Evolutionary conservation across 2,113 vertebrate genomes (phyloP).

Genomic region (Gadus macrocephalus): DNA sequence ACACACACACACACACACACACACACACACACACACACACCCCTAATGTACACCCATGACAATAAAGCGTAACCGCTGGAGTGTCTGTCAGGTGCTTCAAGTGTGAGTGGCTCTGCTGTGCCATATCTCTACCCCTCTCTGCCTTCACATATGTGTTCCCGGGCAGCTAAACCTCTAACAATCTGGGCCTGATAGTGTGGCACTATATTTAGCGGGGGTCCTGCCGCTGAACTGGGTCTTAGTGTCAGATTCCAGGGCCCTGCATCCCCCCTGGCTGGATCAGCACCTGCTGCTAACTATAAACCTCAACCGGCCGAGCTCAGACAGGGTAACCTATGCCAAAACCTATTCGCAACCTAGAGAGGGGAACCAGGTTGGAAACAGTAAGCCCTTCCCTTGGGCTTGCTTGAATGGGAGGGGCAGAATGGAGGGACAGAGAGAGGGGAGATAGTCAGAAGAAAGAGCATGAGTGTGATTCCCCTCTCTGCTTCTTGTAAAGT

Average conservation of each 20-base stretch:
- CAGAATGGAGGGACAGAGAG: conserved; percentile 32
- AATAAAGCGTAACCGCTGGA: conserved; percentile 5
- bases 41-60: background rate
- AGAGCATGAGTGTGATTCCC: conserved; percentile 38
- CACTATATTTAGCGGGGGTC: conserved; percentile 80
- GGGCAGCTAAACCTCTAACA: conserved; percentile 40
- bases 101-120: conserved; percentile 21
- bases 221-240: conserved; percentile 70
- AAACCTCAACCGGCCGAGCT: conserved; percentile 60
- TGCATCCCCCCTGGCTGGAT: conserved; percentile 65
- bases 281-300: conserved; percentile 82
- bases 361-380: conserved; percentile 54
- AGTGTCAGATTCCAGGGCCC: conserved; percentile 77
- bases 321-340: conserved; percentile 47
- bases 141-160: conserved; percentile 15
- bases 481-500: conserved; percentile 49
- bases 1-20: background rate
- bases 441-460: conserved; percentile 20
- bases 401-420: conserved; percentile 53
- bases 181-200: conserved; percentile 64
- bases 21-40: conserved; percentile 2
- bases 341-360: conserved; percentile 47
- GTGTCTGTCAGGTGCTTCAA: conserved; percentile 10
- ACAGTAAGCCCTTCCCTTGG: conserved; percentile 44
- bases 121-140: conserved; percentile 23